Percentiles rank a stretch among this genome's conserved stretches.
Evolutionary conservation across 2,797 vertebrate species (phyloP).

Genomic region (Rhinella marina): DNA sequence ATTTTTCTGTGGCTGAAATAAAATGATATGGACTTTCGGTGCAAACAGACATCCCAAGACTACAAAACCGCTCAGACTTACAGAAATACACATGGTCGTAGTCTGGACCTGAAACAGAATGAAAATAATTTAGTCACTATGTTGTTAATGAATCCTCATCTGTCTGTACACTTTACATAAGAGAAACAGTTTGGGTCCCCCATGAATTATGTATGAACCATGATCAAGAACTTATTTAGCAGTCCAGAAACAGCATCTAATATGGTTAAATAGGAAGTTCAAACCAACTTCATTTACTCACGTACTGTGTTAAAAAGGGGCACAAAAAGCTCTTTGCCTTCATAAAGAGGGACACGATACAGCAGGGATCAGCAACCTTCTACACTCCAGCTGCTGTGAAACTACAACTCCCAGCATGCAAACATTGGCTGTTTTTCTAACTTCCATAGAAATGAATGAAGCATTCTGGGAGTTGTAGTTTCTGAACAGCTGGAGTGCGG

Average conservation of each 20-base stretch:
- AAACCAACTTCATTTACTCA: not conserved
- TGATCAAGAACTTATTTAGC: too few relatives aligned
- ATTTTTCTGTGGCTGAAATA: constrained; percentile 99
- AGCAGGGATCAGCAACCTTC: too few relatives aligned
- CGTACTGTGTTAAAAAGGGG: not conserved
- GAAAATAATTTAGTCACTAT: not conserved
- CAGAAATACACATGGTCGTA: constrained; percentile 98
- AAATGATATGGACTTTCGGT: constrained; percentile 97
- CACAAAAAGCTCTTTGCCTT: not conserved
- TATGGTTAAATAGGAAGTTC: not conserved
- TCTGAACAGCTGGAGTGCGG: too few relatives aligned
- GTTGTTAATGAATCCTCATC: not conserved
- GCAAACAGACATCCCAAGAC: constrained; percentile 97
- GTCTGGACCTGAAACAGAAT: constrained; percentile 90
- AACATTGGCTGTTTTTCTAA: too few relatives aligned
- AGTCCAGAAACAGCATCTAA: not conserved
- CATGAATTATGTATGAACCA: not conserved
- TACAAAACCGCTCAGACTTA: constrained; percentile 97
- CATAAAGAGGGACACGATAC: not conserved
- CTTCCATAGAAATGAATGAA: too few relatives aligned
- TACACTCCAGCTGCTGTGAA: too few relatives aligned
- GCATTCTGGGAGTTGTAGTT: too few relatives aligned
- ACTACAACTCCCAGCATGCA: too few relatives aligned
- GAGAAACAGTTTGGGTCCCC: not conserved
- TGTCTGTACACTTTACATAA: not conserved